Evolutionary conservation across 2,888 invertebrate genomes (phyloP).

Genomic region (Drosophila paranaensis): DNA sequence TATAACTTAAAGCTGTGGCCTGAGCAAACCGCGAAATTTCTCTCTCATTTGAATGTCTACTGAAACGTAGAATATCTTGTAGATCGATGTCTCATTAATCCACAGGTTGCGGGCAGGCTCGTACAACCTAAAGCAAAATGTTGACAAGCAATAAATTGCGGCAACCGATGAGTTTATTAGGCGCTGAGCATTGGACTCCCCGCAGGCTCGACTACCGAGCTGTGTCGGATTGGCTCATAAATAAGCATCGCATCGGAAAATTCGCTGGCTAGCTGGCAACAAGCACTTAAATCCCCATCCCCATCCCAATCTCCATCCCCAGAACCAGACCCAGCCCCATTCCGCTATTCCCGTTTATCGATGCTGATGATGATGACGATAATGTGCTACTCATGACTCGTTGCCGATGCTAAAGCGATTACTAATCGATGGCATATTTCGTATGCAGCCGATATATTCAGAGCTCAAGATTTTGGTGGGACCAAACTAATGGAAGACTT

Average conservation of each 20-base stretch:
- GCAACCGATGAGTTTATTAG: slow-evolving; percentile 72
- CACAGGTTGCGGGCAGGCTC: neutral
- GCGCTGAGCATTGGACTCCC: slow-evolving; percentile 19
- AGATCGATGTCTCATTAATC: neutral
- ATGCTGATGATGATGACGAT: slow-evolving; percentile 51
- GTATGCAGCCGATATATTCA: slow-evolving; percentile 57
- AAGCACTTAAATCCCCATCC: slow-evolving; percentile 62
- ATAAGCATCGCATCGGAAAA: slow-evolving; percentile 39
- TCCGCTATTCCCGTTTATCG: slow-evolving; percentile 37
- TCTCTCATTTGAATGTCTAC: neutral
- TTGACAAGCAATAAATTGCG: slow-evolving; percentile 53
- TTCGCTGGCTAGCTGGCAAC: slow-evolving; percentile 21
- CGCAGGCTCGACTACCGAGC: neutral
- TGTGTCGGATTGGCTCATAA: slow-evolving; percentile 52
- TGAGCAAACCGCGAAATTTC: neutral
- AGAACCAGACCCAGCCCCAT: slow-evolving; percentile 28
- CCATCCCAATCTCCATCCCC: slow-evolving; percentile 32
- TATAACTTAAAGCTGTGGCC: neutral
- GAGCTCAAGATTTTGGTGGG: slow-evolving; percentile 11
- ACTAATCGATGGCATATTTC: slow-evolving; percentile 48
- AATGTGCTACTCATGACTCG: slow-evolving; percentile 39
- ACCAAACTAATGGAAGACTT: slow-evolving; percentile 71
- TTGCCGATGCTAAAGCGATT: slow-evolving; percentile 50
- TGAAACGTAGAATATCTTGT: too few relatives aligned
- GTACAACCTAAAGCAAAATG: slow-evolving; percentile 27